These are phyloP conservation scores for Aspiorhynchus laticeps DNA, from an alignment of 2,113 vertebrate genomes.

Conservation along the genomic window DNA sequence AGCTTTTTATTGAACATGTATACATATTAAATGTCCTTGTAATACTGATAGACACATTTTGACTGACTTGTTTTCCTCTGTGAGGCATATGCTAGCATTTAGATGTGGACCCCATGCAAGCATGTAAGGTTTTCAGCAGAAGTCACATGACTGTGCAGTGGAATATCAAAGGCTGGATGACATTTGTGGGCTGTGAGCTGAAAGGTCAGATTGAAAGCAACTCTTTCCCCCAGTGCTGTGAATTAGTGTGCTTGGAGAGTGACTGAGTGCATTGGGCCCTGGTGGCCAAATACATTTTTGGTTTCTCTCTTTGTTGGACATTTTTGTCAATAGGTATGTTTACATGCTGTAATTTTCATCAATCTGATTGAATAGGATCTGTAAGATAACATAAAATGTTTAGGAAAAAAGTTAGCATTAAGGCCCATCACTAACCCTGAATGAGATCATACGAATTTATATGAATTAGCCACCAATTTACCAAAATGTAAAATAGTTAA, in stretches of 20 bases:
- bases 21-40: neutral
- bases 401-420: neutral
- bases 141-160: slow-evolving; percentile 16
- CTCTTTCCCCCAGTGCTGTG: neutral
- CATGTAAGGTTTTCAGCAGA: slow-evolving; percentile 7
- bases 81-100: slow-evolving; percentile 36
- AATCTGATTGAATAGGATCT: neutral
- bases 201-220: slow-evolving; percentile 55
- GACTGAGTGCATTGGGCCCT: neutral
- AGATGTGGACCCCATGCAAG: slow-evolving; percentile 23
- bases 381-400: neutral
- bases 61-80: neutral
- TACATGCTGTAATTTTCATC: neutral
- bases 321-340: neutral
- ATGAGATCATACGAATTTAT: too few relatives aligned
- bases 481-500: too few relatives aligned
- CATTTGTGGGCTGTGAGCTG: slow-evolving; percentile 46
- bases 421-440: neutral
- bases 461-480: too few relatives aligned
- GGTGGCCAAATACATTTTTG: neutral
- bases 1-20: neutral
- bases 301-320: neutral
- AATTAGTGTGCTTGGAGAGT: neutral
- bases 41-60: neutral
- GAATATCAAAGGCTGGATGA: slow-evolving; percentile 44